A percentile compares a stretch with the other conserved stretches of the same genome.
Conservation (phyloP, 2,113 vertebrate species). For the Oncorhynchus mykiss region DNA sequence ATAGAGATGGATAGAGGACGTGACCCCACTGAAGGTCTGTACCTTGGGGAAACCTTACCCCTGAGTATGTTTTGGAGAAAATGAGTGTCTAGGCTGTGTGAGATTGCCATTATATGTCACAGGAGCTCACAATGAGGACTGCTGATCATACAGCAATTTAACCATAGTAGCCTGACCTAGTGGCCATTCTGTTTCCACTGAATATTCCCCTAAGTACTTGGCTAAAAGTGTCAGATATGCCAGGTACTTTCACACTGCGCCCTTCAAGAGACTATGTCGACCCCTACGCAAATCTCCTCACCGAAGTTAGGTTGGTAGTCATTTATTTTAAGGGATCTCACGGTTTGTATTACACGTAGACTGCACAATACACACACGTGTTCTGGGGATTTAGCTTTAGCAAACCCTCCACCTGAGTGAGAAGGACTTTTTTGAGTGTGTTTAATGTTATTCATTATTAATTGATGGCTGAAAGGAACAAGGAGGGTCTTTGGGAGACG, state of each 20-base stretch:
- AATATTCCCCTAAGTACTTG: slow-evolving; percentile 29
- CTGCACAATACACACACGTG: not conserved
- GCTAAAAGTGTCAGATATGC: slow-evolving; percentile 41
- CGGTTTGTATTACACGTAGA: not conserved
- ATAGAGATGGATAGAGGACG: too few relatives aligned
- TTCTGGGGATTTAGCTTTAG: not conserved
- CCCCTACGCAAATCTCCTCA: not conserved
- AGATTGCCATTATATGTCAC: not conserved
- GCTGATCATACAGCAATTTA: slow-evolving; percentile 19
- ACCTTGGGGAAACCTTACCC: slow-evolving; percentile 24
- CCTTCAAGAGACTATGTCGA: not conserved
- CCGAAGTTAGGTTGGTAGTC: not conserved
- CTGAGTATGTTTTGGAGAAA: too few relatives aligned
- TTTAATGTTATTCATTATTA: slow-evolving; percentile 5
- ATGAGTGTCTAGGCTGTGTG: not conserved
- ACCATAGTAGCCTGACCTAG: not conserved
- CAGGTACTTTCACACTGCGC: slow-evolving; percentile 31
- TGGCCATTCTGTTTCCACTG: slow-evolving; percentile 14
- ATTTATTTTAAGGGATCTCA: not conserved
- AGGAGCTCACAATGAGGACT: slow-evolving; percentile 26
- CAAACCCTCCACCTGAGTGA: too few relatives aligned
- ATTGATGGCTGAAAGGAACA: not conserved
- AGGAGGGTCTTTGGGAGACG: not conserved
- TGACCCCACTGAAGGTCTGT: too few relatives aligned
- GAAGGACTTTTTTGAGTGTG: too few relatives aligned